Base-by-base conservation (phyloP, 2,113 vertebrate genomes). In the Athene cunicularia region DNA sequence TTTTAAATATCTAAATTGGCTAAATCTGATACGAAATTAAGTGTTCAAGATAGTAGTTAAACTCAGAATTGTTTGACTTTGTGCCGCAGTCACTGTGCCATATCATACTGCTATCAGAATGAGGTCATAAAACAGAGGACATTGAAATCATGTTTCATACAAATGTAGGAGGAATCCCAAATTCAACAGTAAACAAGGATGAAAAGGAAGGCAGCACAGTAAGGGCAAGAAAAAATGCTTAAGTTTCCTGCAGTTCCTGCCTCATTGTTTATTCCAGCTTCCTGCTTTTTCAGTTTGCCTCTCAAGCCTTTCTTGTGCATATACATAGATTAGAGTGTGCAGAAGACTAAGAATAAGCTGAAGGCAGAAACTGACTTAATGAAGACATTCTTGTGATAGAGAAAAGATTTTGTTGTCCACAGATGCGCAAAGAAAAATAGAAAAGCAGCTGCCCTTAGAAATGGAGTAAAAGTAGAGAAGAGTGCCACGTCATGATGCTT, bases 361-460 rank as follows among this genome's bases (percentile, higher is more conserved):
- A 90, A 95, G 91, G 89, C 87, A 97, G 77, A 97, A 96, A 86
- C 94, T 83, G 93, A 91, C 63, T 95, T 96, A 97, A 95, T 97
- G 94, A 97, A 97, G 89, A 94, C 77, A 89, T 95, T 97, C 89
- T 97, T 95, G 80, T 89, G 80, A 33, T 52, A 93, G 91, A 96
- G 83, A 96, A 97, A 95, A 93, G 96, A 94, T 91, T 94, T 92
- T 96, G 95, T 95, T 97, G 94, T 97, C 93, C 91, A 58, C 96
- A 97, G 97, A 96, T 96, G 95, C 53, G 80, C 94, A 82, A 93
- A 95, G 94, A 80, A 97, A 96, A 97, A 97, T 56, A 97, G 96
- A 94, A 95, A 94, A 97, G 91, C 96, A 97, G 97, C 96, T 97
- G 96, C 91, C 94, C 91, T 94, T 95, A 93, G 94, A 97, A 96